phyloP scores from a whole-genome alignment of 2,113 vertebrate species.

The Brachyhypopomus gauderio region DNA sequence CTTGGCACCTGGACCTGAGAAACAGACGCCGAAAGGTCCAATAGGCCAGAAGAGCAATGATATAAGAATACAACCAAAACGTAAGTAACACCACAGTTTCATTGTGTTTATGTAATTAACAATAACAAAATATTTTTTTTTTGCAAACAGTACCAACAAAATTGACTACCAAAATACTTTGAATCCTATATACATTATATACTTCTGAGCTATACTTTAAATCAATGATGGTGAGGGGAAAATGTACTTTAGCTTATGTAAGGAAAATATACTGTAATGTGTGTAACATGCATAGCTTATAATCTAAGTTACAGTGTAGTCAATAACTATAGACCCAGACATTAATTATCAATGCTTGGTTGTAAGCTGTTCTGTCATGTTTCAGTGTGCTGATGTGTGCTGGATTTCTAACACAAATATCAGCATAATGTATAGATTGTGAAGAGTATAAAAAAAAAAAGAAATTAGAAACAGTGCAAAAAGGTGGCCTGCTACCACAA shows the following conservation, averaged over 20 bases:
- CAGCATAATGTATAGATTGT: background rate
- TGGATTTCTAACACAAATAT: background rate
- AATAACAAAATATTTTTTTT: too few relatives aligned
- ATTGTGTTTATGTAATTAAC: background rate
- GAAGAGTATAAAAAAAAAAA: background rate
- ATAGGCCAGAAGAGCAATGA: constrained; percentile 23
- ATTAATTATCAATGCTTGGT: constrained; percentile 2
- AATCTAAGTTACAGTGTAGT: background rate
- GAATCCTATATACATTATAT: too few relatives aligned
- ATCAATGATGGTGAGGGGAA: background rate
- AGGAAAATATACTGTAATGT: background rate
- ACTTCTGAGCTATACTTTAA: background rate
- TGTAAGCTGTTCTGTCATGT: background rate
- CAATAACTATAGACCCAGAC: background rate
- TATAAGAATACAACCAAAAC: background rate
- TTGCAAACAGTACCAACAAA: too few relatives aligned
- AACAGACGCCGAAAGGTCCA: constrained; percentile 1
- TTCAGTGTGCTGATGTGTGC: background rate
- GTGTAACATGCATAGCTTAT: background rate
- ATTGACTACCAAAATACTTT: background rate
- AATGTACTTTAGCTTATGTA: background rate
- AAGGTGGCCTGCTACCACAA: background rate
- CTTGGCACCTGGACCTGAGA: constrained; percentile 29
- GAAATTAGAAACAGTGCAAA: background rate
- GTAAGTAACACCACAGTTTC: constrained; percentile 36